These are phyloP conservation scores for Spongilla lacustris DNA, from an alignment of 37 sponge, comb jelly and placozoan genomes.

Conservation along the genomic window DNA sequence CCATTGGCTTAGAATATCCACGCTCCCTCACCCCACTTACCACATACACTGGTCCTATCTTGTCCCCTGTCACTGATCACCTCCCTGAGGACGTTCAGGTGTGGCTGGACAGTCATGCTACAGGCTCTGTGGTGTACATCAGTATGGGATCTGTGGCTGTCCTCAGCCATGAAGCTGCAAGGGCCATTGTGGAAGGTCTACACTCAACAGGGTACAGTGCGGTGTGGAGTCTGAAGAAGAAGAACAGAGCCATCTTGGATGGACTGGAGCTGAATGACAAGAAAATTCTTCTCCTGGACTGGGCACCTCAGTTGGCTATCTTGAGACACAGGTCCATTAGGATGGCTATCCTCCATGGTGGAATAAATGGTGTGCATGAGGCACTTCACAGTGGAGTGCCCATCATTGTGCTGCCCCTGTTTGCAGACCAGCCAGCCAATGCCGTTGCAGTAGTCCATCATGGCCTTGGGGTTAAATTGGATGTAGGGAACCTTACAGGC, in stretches of 20 bases:
- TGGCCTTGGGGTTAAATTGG: conserved; percentile 12
- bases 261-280: conserved; percentile 14
- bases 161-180: conserved; percentile 8
- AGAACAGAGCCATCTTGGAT: conserved; percentile 29
- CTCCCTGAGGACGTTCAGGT: conserved; percentile 11
- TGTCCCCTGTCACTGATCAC: conserved; percentile 7
- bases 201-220: conserved; percentile 14
- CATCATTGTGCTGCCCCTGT: conserved; percentile 29
- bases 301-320: conserved; percentile 63
- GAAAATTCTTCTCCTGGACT: conserved; percentile 30
- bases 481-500: neutral
- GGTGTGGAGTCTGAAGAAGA: conserved; percentile 57
- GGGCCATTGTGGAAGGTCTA: conserved; percentile 30
- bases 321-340: conserved; percentile 29
- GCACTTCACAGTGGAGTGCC: conserved; percentile 58
- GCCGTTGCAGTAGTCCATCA: conserved; percentile 25
- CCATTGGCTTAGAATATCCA: conserved; percentile 62
- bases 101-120: conserved; percentile 41
- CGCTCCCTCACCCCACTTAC: conserved; percentile 30
- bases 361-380: conserved; percentile 60
- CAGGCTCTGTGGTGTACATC: conserved; percentile 61
- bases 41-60: conserved; percentile 42
- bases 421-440: conserved; percentile 37
- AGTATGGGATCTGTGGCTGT: conserved; percentile 57
- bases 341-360: conserved; percentile 66